A percentile compares a stretch with the other conserved stretches of the same genome.
Evolutionary conservation across 1,140 invertebrate genomes (phyloP).

Genomic region (Saxidomus purpurata): DNA sequence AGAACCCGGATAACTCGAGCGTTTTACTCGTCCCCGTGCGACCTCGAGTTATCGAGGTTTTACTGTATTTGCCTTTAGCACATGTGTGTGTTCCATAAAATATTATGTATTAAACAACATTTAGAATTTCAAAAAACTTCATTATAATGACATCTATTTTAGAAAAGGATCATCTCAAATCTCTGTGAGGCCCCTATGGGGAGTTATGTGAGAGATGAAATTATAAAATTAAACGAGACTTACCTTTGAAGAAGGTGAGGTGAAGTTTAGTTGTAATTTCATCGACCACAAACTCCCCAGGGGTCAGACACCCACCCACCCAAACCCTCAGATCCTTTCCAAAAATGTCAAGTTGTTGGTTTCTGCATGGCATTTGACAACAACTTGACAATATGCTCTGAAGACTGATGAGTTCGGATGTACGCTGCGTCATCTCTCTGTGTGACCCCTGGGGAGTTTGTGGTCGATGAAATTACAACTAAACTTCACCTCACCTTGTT

Average conservation of each 20-base stretch:
- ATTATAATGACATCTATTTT: background rate
- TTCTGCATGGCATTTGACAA: background rate
- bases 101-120: no score
- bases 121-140: no score
- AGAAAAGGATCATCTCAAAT: no score
- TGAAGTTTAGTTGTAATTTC: conserved; percentile 16
- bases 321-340: no score
- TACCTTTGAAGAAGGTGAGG: background rate
- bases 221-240: background rate
- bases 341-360: background rate
- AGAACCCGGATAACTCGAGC: no score
- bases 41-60: no score
- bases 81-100: no score
- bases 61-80: no score
- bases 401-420: background rate
- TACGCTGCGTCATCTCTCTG: background rate
- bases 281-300: background rate
- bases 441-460: background rate
- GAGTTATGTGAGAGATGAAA: conserved; percentile 5
- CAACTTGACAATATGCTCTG: background rate
- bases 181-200: no score
- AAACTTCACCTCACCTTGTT: background rate
- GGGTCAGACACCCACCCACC: background rate
- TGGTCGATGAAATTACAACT: conserved; percentile 2
- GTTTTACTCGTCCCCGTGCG: no score